Evolutionary conservation across 2,888 invertebrate species (phyloP), one percentile per base, ranked within the genome.

Genomic region (Branchipolynoe longqiensis): DNA sequence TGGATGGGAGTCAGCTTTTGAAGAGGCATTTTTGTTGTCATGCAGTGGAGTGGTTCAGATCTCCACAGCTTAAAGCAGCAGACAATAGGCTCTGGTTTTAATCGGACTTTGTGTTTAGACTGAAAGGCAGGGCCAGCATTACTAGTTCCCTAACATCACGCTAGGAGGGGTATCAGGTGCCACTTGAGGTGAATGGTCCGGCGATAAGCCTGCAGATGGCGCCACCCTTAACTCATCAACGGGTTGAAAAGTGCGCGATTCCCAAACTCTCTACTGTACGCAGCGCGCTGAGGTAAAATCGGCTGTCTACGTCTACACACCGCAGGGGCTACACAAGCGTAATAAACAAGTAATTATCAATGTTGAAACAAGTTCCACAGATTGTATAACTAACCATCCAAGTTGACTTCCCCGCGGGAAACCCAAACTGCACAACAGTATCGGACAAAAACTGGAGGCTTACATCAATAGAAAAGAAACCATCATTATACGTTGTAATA

Each of bases 151-250:
- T 78, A 78, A 48, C 1, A 78, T 78, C 78, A 78, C 78, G 48
- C 78, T 25, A 78, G n/a, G n/a, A n/a, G n/a, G n/a, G n/a, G n/a
- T n/a, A n/a, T n/a, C n/a, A n/a, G 78, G 48, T 78, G 48, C 31
- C 78, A 48, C 78, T 48, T 54, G 78, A 54, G 78, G 78, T 78
- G 78, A 48, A 28, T 78, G 78, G 78, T 78, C 3, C 78, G 4
- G 48, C 22, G 25, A 4, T 41, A n/a, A 18, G 41, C 78, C 78
- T 38, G 28, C 22, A 78, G 78, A 48, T 28, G 48, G 78, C 78
- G 38, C n/a, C 69, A 28, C 8, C n/a, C n/a, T n/a, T n/a, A n/a
- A n/a, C n/a, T n/a, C n/a, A n/a, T n/a, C n/a, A n/a, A n/a, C n/a
- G n/a, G n/a, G n/a, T n/a, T n/a, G n/a, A n/a, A n/a, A n/a, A n/a